These are phyloP conservation scores for Steinernema carpocapsae DNA, from an alignment of 2,888 invertebrate species.

Conservation along the genomic window DNA sequence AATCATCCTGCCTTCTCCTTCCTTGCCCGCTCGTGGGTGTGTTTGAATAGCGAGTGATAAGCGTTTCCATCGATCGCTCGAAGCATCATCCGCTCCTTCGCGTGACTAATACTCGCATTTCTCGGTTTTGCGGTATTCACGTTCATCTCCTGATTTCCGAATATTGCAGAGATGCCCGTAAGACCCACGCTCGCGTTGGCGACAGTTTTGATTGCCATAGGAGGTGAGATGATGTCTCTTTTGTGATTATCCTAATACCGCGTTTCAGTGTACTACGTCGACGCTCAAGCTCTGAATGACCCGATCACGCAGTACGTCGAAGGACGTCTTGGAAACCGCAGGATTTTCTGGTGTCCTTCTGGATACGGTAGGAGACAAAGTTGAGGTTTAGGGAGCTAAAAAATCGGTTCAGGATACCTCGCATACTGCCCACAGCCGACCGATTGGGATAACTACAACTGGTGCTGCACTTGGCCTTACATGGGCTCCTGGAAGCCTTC, in stretches of 20 bases:
- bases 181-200: constrained; percentile 22
- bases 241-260: not conserved
- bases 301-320: constrained; percentile 69
- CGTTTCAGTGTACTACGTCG: constrained; percentile 53
- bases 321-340: constrained; percentile 67
- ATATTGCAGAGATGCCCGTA: not conserved
- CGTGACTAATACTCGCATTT: constrained; percentile 28
- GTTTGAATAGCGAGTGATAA: constrained; percentile 28
- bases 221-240: not conserved
- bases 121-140: constrained; percentile 23
- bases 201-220: not conserved
- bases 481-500: constrained; percentile 67
- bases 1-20: not conserved
- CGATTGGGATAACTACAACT: constrained; percentile 69
- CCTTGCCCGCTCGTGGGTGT: constrained; percentile 24
- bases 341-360: constrained; percentile 69
- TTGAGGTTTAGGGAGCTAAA: not conserved
- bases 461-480: constrained; percentile 68
- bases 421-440: constrained; percentile 69
- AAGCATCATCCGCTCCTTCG: no score
- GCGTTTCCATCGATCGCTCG: constrained; percentile 25
- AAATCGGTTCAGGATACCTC: constrained; percentile 59
- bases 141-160: not conserved
- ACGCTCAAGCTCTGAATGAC: constrained; percentile 67
- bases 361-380: constrained; percentile 61